Percentiles rank a stretch among this genome's conserved stretches.
These are phyloP conservation scores for Ciconia maguari DNA, from an alignment of 2,113 vertebrate species.

Conservation along the genomic window DNA sequence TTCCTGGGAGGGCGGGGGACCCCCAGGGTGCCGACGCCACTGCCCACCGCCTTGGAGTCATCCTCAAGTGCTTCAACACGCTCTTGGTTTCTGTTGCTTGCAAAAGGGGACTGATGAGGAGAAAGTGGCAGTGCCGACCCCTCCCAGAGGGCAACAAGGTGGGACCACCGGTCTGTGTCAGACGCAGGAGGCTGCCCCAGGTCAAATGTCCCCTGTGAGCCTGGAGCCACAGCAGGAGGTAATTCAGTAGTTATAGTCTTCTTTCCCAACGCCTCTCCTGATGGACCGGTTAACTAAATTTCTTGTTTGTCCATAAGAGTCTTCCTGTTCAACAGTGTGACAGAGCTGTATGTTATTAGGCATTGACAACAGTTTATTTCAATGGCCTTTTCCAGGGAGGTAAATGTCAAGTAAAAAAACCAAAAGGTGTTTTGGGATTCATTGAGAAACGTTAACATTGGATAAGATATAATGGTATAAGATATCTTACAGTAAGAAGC, in stretches of 20 bases:
- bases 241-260: background rate
- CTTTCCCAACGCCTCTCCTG: background rate
- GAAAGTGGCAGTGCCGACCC: background rate
- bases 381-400: background rate
- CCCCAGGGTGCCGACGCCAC: accelerated
- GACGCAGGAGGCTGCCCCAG: background rate
- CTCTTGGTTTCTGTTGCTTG: background rate
- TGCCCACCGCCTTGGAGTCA: accelerated
- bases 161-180: background rate
- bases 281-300: background rate
- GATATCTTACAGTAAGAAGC: background rate
- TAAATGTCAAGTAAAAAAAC: background rate
- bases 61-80: background rate
- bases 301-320: accelerated
- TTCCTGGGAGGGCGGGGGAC: background rate
- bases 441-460: background rate
- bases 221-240: background rate
- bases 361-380: background rate
- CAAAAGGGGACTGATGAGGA: background rate
- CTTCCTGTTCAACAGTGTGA: background rate
- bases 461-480: background rate
- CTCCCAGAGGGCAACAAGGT: background rate
- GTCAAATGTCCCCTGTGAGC: background rate
- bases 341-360: background rate
- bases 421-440: background rate